Base-by-base conservation (phyloP, 2,797 vertebrate genomes). In the Phrynocephalus vlangalii region DNA sequence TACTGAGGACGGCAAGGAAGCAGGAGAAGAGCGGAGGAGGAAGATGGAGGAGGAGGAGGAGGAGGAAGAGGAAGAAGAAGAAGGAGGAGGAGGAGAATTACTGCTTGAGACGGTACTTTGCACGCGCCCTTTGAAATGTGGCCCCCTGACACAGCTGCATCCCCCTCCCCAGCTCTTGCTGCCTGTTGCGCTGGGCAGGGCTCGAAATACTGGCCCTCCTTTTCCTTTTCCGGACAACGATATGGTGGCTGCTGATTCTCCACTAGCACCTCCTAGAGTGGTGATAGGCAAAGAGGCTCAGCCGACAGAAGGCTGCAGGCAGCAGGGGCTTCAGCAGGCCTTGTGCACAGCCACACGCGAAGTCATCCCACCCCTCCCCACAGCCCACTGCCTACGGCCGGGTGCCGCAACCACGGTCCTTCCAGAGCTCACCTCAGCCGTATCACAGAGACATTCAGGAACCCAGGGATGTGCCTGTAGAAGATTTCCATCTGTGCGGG, bases 351-450 rank as follows among this genome's bases (percentile, higher is more conserved):
- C 52, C 52, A 56, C 52, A 56, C 13, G 11, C 13, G 1, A 44
- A 44, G 38, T 44, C 38, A 44, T 44, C 38, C 38, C 38, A 44
- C 38, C 68, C 28, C 9, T 70, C 68, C 68, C 15, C 26, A 11
- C 60, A 7, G 15, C 22, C 1, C 6, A 16, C 33, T 68, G 33
- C 38, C 63, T 63, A 24, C 3, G 7, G 15, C 2, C 6, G n/a
- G 1, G 30, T 13, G 56, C 9, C 28, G 6, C 52, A 3, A 1
- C 1, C 26, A 6, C 1, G 2, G 1, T 24, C 38, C 1, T 70
- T 11, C n/a, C 60, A 1, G 5, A 5, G n/a, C 80, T 89, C 24
- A 89, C 88, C 80, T 86, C 50, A 89, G 72, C 1, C 0, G 1
- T 6, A 38, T 22, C 9, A 83, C 24, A 0, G 4, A 10, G 2